phyloP scores from a whole-genome alignment of 2,797 vertebrate species.

The Parauchenoglanis punctatus region DNA sequence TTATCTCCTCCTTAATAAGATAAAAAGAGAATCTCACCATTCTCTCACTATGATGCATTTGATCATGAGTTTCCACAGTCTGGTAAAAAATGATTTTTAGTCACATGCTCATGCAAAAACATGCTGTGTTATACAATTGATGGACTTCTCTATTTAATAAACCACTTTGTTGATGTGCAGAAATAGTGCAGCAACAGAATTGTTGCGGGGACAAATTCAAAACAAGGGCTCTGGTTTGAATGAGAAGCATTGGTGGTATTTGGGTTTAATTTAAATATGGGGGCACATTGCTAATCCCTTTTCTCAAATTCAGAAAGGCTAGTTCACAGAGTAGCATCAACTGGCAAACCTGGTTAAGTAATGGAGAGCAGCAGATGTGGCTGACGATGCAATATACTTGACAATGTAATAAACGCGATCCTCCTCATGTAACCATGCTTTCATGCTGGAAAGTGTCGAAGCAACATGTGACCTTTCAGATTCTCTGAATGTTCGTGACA shows the following conservation, averaged over 20 bases:
- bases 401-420: not conserved
- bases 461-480: not conserved
- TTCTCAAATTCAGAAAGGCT: not conserved
- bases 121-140: not conserved
- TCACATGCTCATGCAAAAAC: not conserved
- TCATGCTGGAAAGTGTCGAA: not conserved
- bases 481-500: not conserved
- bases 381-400: not conserved
- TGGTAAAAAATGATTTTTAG: not conserved
- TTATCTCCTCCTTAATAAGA: slow-evolving; percentile 4
- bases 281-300: not conserved
- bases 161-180: no score
- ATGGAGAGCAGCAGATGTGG: not conserved
- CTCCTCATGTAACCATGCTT: not conserved
- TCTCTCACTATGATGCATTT: not conserved
- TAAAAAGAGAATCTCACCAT: not conserved
- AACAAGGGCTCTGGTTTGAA: not conserved
- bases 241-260: not conserved
- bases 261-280: not conserved
- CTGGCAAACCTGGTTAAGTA: not conserved
- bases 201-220: not conserved
- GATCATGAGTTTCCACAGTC: not conserved
- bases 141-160: not conserved
- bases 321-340: not conserved
- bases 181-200: not conserved